These are phyloP conservation scores for Rhagologus leucostigma DNA, from an alignment of 2,113 vertebrate species.

Conservation along the genomic window DNA sequence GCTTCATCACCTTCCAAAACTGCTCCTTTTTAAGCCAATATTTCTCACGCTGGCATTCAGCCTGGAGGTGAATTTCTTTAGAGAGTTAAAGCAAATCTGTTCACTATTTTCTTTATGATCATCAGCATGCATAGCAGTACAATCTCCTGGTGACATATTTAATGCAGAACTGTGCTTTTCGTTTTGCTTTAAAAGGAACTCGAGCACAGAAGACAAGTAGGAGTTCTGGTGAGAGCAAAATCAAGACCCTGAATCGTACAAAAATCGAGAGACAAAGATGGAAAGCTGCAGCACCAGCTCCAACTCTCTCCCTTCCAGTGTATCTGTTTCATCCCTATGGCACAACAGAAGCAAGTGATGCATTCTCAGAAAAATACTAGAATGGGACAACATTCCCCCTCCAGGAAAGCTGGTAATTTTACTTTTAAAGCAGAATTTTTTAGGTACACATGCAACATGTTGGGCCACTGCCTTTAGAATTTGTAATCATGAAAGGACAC, in stretches of 20 bases:
- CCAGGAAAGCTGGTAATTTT: background rate
- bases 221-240: background rate
- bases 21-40: background rate
- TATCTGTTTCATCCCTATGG: background rate
- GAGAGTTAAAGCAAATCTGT: background rate
- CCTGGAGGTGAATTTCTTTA: slow-evolving; percentile 6
- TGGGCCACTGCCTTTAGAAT: background rate
- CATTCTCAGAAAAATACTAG: background rate
- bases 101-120: background rate
- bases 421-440: background rate
- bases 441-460: background rate
- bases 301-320: background rate
- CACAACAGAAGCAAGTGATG: background rate
- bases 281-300: background rate
- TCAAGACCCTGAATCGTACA: background rate
- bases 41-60: background rate
- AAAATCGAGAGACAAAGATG: background rate
- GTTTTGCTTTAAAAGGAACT: background rate
- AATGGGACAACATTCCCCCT: background rate
- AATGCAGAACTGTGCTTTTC: background rate
- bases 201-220: background rate
- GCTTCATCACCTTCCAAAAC: slow-evolving; percentile 19
- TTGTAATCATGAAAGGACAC: background rate
- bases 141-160: background rate
- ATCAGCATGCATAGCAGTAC: background rate